Evolutionary conservation across 2,113 vertebrate genomes (phyloP).

Genomic region (Pelvicachromis taeniatus): DNA sequence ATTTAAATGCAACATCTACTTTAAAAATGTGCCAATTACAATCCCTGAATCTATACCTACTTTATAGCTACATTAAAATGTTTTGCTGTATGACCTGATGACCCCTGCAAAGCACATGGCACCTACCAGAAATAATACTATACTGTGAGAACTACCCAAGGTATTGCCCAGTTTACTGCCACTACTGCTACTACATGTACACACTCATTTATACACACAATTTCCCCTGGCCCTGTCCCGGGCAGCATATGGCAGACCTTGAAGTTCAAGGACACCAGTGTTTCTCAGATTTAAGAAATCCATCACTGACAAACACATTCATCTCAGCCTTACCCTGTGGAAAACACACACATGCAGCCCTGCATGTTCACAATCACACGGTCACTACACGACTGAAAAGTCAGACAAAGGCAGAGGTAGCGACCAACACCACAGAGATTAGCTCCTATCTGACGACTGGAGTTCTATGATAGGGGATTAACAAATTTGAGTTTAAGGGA

Average conservation of each 20-base stretch:
- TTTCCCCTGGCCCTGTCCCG: constrained; percentile 45
- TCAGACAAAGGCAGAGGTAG: neutral
- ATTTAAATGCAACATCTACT: neutral
- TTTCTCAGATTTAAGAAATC: constrained; percentile 66
- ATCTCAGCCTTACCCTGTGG: constrained; percentile 24
- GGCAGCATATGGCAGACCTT: constrained; percentile 61
- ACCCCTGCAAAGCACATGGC: constrained; percentile 22
- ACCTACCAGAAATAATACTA: constrained; percentile 7
- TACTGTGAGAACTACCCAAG: constrained; percentile 2
- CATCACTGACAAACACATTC: constrained; percentile 68
- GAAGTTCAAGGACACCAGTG: constrained; percentile 69
- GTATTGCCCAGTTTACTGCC: constrained; percentile 2
- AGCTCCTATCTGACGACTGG: neutral
- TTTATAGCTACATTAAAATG: neutral
- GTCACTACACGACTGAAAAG: neutral
- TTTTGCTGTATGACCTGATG: neutral
- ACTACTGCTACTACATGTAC: neutral
- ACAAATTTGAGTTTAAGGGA: neutral
- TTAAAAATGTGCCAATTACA: neutral
- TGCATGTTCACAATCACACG: neutral
- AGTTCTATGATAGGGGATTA: neutral
- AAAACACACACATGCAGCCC: neutral
- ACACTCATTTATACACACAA: constrained; percentile 18
- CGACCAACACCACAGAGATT: neutral
- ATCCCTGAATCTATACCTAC: neutral